phyloP scores from a whole-genome alignment of 2,888 invertebrate genomes.

The Xanthia icteritia region DNA sequence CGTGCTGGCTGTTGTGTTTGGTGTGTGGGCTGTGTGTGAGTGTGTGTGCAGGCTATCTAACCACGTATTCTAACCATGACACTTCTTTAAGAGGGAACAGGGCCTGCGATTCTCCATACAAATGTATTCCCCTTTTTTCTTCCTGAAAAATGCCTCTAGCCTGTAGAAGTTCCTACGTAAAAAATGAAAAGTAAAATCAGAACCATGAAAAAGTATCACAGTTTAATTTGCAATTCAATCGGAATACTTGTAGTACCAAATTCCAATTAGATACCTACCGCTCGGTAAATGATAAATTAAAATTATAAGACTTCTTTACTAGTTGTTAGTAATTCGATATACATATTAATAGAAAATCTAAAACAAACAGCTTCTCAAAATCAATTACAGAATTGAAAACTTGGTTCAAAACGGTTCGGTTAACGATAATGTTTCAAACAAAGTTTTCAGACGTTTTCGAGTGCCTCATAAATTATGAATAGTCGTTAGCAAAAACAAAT shows the following conservation, averaged over 20 bases:
- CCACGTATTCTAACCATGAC: too few species aligned
- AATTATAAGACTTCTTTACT: conserved; percentile 8
- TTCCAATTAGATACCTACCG: background rate
- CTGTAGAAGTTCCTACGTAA: background rate
- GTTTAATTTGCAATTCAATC: background rate
- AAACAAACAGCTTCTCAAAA: conserved; percentile 23
- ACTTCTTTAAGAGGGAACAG: too few species aligned
- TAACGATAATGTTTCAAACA: conserved; percentile 22
- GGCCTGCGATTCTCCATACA: too few species aligned
- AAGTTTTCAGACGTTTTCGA: conserved; percentile 41
- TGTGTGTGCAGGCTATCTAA: too few species aligned
- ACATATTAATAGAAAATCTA: background rate
- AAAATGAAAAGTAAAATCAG: background rate
- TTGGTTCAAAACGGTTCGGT: conserved; percentile 11
- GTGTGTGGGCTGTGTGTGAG: too few species aligned
- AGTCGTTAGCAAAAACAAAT: conserved; percentile 1
- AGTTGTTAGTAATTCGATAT: conserved; percentile 19
- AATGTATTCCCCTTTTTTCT: too few species aligned
- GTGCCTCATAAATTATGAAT: conserved; percentile 11
- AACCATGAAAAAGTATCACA: background rate
- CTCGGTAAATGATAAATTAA: background rate
- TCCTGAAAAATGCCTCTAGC: too few species aligned
- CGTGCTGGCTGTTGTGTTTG: too few species aligned
- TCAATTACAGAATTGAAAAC: conserved; percentile 18
- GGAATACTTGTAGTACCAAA: background rate